Base-by-base conservation (phyloP, 1,140 invertebrate genomes). In the Drosophila punjabiensis region DNA sequence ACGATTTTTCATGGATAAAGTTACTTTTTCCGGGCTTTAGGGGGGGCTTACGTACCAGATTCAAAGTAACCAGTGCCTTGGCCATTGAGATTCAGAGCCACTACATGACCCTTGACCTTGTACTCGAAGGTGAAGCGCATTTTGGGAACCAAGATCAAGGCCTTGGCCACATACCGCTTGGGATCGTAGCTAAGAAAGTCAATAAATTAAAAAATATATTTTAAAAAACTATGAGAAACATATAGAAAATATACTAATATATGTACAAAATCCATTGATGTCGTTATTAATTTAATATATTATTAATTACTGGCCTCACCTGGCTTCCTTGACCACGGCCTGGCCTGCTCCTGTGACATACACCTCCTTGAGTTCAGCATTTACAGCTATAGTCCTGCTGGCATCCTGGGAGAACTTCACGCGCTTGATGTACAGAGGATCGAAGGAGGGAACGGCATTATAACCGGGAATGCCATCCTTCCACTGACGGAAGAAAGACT, bases 101-200 rank as follows among this genome's bases (percentile, higher is more conserved):
- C 92, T 78, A 96, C 95, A 88, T 95, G 95, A 39, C 96, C 96
- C 71, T 95, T 95, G 7, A 96, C 91, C 74, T 96, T 95, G 82
- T 96, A 96, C n/a, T 95, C 95, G 10, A 95, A 95, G 79, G 96
- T 95, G 37, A 96, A 95, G 76, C 95, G 94, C 67, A 96, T 89
- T 85, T 94, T 94, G n/a, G 95, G 95, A 1, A 95, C 85, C 33
- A 86, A 82, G 13, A 95, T 82, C 82, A 86, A 4, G 16, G 52
- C 68, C 50, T 48, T 75, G 8, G 69, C 66, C 33, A 78, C 43
- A 55, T 86, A 53, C 3, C 59, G 47, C 0, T 65, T 8, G n/a
- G 65, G 47, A 64, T 84, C 79, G 43, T 68, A 89, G 10, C 86
- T 89, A 18, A 43, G 32, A 4, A 43, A 2, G 13, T 16, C 8